Base-by-base conservation (phyloP, 2,888 invertebrate species). In the Mimumesa dahlbomi region DNA sequence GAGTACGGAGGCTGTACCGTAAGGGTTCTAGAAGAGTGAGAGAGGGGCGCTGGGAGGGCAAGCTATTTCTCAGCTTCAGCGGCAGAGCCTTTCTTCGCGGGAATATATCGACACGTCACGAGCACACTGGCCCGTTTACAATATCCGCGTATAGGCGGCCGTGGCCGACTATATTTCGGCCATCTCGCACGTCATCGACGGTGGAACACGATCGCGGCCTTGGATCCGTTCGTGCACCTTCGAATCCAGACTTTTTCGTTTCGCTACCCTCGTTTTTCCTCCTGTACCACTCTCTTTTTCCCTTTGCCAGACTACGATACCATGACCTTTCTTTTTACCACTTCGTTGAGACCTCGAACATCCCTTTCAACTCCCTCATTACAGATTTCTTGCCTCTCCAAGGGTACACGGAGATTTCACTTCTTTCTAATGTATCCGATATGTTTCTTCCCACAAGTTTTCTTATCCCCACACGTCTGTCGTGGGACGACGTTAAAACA, bases 11-110 rank as follows among this genome's bases (percentile, higher is more conserved):
- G 48, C 43, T 36, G 61, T 43, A 49, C 53, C n/a, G 40, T n/a
- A 14, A 38, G 25, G 40, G 45, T n/a, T 48, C 45, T 38, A 46
- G 46, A 16, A 38, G 29, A 18, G 58, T 16, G 61, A 3, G 52
- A 53, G 42, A 56, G 52, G 50, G 58, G 56, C 11, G 62, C 5
- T 61, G 64, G 74, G 69, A 75, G 59, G 70, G 79, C 76, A 71
- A 84, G 87, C 88, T 87, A 88, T 89, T 88, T 87, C 88, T 89
- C 88, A 88, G 88, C 87, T 89, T 89, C 89, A 89, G 68, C 82
- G 78, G 84, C 89, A 88, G 88, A 86, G 85, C 86, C 84, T 88
- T 88, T 88, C 87, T 88, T 88, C 84, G 83, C 75, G 81, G 79
- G 85, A 87, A 87, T 86, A 88, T 88, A 88, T 88, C 85, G 87